Evolutionary conservation across 2,113 vertebrate genomes (phyloP).

Genomic region (Cettia cetti): DNA sequence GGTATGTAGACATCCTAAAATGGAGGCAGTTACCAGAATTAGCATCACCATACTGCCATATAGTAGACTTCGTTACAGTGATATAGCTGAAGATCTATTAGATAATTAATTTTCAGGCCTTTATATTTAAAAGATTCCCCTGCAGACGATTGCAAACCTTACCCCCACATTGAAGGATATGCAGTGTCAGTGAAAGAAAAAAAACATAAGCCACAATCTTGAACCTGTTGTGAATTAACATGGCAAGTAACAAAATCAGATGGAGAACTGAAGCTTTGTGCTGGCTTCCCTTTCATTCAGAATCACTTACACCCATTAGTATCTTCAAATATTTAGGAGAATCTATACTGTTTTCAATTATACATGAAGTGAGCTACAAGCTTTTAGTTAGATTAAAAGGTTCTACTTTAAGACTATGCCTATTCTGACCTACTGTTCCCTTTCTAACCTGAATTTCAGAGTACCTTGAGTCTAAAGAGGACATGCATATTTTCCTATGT

Average conservation of each 20-base stretch:
- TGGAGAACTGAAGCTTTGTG: not conserved
- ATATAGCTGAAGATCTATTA: not conserved
- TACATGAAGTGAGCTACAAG: not conserved
- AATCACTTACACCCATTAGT: not conserved
- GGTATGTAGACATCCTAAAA: not conserved
- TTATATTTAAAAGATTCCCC: not conserved
- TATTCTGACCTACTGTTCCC: not conserved
- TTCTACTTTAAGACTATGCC: not conserved
- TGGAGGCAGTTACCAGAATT: not conserved
- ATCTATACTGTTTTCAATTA: not conserved
- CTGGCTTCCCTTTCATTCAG: not conserved
- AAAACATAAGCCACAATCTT: not conserved
- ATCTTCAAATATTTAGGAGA: constrained; percentile 11
- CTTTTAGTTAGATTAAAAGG: not conserved
- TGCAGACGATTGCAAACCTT: not conserved
- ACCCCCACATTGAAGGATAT: not conserved
- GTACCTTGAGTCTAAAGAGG: not conserved
- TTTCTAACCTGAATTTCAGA: not conserved
- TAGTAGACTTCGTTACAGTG: not conserved
- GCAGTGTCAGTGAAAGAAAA: not conserved
- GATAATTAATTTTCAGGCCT: not conserved
- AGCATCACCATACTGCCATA: not conserved
- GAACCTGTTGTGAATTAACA: not conserved
- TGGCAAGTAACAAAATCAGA: not conserved
- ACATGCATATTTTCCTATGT: not conserved